A percentile compares a stretch with the other conserved stretches of the same genome.
Evolutionary conservation across 2,797 vertebrate species (phyloP).

Genomic region (Pteronotus mesoamericanus): DNA sequence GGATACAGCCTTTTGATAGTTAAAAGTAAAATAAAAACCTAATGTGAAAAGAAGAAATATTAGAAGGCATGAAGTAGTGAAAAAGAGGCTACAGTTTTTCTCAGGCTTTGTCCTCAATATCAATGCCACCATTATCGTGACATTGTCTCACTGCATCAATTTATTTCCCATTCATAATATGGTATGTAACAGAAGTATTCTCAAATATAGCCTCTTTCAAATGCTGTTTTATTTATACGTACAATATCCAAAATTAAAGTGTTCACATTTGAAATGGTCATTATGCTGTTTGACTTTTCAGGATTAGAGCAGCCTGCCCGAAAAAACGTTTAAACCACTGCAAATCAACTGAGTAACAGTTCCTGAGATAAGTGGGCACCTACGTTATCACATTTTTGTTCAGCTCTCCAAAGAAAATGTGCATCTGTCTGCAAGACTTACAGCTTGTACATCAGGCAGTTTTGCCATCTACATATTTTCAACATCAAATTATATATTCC

Average conservation of each 20-base stretch:
- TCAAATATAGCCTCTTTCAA: not conserved
- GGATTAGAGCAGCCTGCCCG: not conserved
- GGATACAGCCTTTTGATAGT: not conserved
- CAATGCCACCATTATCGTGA: not conserved
- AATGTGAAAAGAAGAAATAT: not conserved
- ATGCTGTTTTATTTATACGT: not conserved
- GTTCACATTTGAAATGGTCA: not conserved
- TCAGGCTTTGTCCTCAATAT: not conserved
- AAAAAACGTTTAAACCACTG: constrained; percentile 9
- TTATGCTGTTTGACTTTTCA: not conserved
- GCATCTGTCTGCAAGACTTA: constrained; percentile 29
- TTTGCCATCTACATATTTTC: not conserved
- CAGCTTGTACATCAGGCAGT: constrained; percentile 3
- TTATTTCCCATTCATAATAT: not conserved
- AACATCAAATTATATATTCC: not conserved
- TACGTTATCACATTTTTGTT: not conserved
- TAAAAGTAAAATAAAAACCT: not conserved
- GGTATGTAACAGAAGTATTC: not conserved
- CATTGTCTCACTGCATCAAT: not conserved
- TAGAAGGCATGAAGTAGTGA: not conserved
- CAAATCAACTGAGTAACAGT: not conserved
- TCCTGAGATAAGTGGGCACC: constrained; percentile 38
- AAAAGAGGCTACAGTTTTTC: not conserved
- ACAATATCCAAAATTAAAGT: constrained; percentile 56
- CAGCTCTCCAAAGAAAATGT: not conserved